Percentiles rank a stretch among this genome's conserved stretches.
phyloP scores from a whole-genome alignment of 2,797 vertebrate species.

The Leptatherina wallacei region DNA sequence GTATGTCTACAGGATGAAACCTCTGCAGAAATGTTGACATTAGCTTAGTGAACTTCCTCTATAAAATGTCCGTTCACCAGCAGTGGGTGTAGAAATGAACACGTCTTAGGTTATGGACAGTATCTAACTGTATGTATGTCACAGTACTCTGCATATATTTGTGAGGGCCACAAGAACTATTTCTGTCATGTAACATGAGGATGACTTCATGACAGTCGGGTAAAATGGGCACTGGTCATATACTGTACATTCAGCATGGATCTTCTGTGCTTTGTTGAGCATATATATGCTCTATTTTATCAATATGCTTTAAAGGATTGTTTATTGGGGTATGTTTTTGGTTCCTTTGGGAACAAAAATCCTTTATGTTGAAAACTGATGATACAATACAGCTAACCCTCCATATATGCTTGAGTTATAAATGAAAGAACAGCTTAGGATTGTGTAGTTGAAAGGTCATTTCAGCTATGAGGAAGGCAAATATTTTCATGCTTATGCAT shows the following conservation, averaged over 20 bases:
- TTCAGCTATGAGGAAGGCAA: slow-evolving; percentile 56
- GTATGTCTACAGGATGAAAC: slow-evolving; percentile 58
- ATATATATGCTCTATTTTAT: not conserved
- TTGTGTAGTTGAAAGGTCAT: slow-evolving; percentile 55
- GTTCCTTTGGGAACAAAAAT: slow-evolving; percentile 16
- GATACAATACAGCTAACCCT: slow-evolving; percentile 22
- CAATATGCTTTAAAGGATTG: slow-evolving; percentile 22
- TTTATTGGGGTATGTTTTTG: slow-evolving; percentile 16
- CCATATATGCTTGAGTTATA: slow-evolving; percentile 41
- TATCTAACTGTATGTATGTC: slow-evolving; percentile 50
- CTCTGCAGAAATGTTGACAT: slow-evolving; percentile 41
- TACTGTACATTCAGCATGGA: not conserved
- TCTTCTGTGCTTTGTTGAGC: not conserved
- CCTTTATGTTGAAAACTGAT: slow-evolving; percentile 24
- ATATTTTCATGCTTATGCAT: slow-evolving; percentile 63
- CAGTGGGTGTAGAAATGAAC: slow-evolving; percentile 30
- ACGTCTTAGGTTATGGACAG: slow-evolving; percentile 46
- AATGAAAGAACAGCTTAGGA: slow-evolving; percentile 54
- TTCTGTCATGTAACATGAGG: slow-evolving; percentile 74
- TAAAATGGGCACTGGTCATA: slow-evolving; percentile 43
- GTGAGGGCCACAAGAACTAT: slow-evolving; percentile 50
- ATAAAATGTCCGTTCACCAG: slow-evolving; percentile 6
- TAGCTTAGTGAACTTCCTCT: slow-evolving; percentile 18
- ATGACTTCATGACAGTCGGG: slow-evolving; percentile 32
- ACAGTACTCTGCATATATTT: slow-evolving; percentile 25